Evolutionary conservation across 2,888 invertebrate species (phyloP).

Genomic region (Anodontia alba): DNA sequence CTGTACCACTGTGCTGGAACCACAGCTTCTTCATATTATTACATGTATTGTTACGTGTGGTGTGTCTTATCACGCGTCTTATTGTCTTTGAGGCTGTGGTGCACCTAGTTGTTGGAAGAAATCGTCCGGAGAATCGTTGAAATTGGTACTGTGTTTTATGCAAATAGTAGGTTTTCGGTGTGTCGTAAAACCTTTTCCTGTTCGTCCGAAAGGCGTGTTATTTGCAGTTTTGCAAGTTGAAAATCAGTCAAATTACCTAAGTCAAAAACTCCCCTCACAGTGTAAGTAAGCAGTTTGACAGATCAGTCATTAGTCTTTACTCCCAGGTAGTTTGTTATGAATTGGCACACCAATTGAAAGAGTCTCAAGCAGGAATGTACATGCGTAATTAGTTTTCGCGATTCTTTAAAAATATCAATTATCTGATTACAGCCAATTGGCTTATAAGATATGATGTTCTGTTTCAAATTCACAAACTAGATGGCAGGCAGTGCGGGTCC

Average conservation of each 20-base stretch:
- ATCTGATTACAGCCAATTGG: not conserved
- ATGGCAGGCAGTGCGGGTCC: too few relatives aligned
- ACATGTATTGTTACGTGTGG: too few relatives aligned
- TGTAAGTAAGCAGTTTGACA: constrained; percentile 1
- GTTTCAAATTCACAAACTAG: too few relatives aligned
- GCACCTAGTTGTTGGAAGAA: not conserved
- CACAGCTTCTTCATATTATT: too few relatives aligned
- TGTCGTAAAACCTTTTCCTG: not conserved
- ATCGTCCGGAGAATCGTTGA: not conserved
- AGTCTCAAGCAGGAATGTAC: not conserved
- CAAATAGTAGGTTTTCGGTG: not conserved
- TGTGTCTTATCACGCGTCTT: too few relatives aligned
- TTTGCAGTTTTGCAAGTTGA: not conserved
- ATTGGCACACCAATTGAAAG: not conserved
- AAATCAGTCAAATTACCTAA: not conserved
- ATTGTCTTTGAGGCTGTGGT: constrained; percentile 5
- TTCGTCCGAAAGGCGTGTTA: not conserved
- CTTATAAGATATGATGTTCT: too few relatives aligned
- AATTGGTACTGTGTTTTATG: not conserved
- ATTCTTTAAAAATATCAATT: not conserved
- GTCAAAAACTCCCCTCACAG: constrained; percentile 6
- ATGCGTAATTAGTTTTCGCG: not conserved
- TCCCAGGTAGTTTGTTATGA: not conserved
- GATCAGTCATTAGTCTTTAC: not conserved
- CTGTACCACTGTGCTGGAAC: too few relatives aligned